Conservation (phyloP, 2,888 invertebrate species). For the Acrobasis suavella region DNA sequence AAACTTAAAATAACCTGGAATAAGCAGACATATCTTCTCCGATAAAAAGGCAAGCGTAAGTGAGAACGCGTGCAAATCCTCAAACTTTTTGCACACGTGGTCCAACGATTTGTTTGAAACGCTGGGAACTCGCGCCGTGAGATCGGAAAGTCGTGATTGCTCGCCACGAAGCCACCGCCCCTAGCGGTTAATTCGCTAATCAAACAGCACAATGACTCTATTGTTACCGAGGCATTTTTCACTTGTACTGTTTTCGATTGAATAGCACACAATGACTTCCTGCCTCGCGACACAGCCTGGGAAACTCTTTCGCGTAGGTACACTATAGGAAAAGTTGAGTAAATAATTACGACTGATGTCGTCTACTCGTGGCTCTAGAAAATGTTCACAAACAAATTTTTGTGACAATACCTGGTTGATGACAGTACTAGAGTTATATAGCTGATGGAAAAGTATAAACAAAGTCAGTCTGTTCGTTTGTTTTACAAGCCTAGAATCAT, state of each 20-base stretch:
- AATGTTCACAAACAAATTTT: conserved; percentile 1
- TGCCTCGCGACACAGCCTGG: conserved; percentile 35
- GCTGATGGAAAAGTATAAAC: no score
- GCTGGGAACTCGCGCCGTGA: conserved; percentile 64
- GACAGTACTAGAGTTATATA: no score
- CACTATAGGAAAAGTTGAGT: conserved; percentile 20
- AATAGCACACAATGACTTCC: conserved; percentile 51
- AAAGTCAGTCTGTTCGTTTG: no score
- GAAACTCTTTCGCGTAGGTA: conserved; percentile 26
- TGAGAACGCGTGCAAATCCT: conserved; percentile 11
- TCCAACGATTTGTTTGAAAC: conserved; percentile 58
- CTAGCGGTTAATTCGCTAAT: conserved; percentile 64
- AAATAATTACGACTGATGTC: conserved; percentile 15
- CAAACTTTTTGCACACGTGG: conserved; percentile 50
- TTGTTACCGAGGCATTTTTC: conserved; percentile 60
- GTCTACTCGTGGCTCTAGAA: conserved; percentile 8
- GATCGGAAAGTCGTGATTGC: conserved; percentile 71
- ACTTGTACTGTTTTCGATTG: conserved; percentile 51
- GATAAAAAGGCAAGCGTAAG: conserved; percentile 13
- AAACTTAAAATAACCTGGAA: no score
- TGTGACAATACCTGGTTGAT: neutral
- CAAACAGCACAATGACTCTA: conserved; percentile 68
- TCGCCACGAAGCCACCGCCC: conserved; percentile 54
- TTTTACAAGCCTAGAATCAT: no score
- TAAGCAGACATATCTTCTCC: neutral